Evolutionary conservation across 2,797 vertebrate genomes (phyloP).

Genomic region (Molossus alvarezi): DNA sequence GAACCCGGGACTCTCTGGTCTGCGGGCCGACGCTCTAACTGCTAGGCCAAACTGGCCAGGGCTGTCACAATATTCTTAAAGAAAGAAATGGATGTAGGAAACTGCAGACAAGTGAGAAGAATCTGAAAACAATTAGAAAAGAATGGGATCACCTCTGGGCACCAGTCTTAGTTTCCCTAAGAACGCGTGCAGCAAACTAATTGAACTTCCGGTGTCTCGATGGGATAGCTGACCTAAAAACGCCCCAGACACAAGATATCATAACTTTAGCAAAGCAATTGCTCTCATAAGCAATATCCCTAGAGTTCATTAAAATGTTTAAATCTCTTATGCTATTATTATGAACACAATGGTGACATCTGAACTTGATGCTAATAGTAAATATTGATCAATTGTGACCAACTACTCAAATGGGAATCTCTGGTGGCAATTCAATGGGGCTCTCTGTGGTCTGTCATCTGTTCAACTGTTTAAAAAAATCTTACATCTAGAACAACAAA

Average conservation of each 20-base stretch:
- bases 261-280: neutral
- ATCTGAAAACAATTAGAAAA: slow-evolving; percentile 46
- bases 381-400: neutral
- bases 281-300: neutral
- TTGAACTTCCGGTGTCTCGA: slow-evolving; percentile 23
- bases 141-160: neutral
- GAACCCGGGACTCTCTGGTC: no score
- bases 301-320: neutral
- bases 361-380: neutral
- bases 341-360: neutral
- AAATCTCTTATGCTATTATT: neutral
- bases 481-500: neutral
- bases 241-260: neutral
- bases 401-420: neutral
- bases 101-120: neutral
- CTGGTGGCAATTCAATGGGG: neutral
- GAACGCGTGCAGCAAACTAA: slow-evolving; percentile 19
- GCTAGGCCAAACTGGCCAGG: no score
- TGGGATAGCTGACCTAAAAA: neutral
- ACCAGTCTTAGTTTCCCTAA: neutral
- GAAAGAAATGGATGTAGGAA: neutral
- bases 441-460: neutral
- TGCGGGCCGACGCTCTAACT: no score
- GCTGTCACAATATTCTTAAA: neutral
- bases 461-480: neutral